Conservation (phyloP, 2,888 invertebrate species). For the Mythimna albipuncta region DNA sequence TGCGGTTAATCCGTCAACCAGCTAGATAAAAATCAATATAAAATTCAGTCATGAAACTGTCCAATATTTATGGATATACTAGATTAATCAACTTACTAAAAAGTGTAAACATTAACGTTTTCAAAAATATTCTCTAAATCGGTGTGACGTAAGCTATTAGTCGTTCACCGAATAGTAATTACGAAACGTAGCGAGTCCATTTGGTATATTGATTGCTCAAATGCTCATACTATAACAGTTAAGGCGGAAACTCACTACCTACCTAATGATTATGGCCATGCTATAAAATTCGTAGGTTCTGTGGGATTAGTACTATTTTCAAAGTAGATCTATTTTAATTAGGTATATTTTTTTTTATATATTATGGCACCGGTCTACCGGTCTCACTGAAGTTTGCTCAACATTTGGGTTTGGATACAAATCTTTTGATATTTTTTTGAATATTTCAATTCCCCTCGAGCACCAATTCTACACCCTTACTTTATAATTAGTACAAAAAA, state of each 20-base stretch:
- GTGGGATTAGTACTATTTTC: background rate
- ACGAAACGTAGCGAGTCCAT: constrained; percentile 21
- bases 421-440: no score
- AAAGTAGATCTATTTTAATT: background rate
- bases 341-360: no score
- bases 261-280: background rate
- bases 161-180: constrained; percentile 15
- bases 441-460: no score
- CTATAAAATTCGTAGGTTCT: background rate
- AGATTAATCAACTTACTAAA: background rate
- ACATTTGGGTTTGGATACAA: no score
- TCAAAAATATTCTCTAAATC: constrained; percentile 1
- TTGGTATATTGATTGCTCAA: constrained; percentile 19
- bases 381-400: no score
- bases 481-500: no score
- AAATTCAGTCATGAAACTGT: background rate
- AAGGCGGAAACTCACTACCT: background rate
- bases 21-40: background rate
- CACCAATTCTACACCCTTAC: no score
- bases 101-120: background rate
- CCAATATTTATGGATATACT: background rate
- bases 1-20: background rate
- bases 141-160: constrained; percentile 10
- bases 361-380: no score
- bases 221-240: background rate